Evolutionary conservation across 2,113 vertebrate genomes (phyloP).

Genomic region (Cyphomyrus plagiostoma): DNA sequence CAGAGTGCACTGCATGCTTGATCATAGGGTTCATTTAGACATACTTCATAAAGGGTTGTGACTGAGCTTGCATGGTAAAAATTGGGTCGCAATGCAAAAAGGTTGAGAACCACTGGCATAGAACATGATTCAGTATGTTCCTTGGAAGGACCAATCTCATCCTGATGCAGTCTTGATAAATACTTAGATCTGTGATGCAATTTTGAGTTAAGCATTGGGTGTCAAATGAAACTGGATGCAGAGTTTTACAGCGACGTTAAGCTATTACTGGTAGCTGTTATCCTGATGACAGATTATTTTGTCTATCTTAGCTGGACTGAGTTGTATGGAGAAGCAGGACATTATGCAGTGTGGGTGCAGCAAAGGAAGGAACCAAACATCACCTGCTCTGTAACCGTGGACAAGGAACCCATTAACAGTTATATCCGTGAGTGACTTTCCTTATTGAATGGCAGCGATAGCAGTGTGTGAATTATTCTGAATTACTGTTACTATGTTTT

Average conservation of each 20-base stretch:
- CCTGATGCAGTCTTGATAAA: slow-evolving; percentile 5
- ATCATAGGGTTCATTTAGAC: no score
- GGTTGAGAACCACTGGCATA: neutral
- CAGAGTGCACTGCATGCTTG: no score
- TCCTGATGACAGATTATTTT: slow-evolving; percentile 25
- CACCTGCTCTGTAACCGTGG: slow-evolving; percentile 43
- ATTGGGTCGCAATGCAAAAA: no score
- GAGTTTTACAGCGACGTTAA: neutral
- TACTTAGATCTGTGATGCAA: neutral
- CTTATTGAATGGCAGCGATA: neutral
- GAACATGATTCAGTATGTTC: neutral
- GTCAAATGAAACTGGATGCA: neutral
- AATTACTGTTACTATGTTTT: neutral
- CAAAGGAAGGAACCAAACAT: slow-evolving; percentile 21
- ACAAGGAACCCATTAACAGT: slow-evolving; percentile 44
- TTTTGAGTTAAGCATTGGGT: neutral
- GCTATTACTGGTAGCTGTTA: neutral
- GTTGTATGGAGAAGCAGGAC: slow-evolving; percentile 57
- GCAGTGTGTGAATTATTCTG: neutral
- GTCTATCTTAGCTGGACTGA: slow-evolving; percentile 52
- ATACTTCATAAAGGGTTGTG: no score
- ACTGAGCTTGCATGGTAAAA: no score
- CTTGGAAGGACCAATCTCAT: neutral
- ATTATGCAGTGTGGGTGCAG: slow-evolving; percentile 57
- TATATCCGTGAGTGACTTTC: slow-evolving; percentile 53